These are phyloP conservation scores for Pyrgus malvae DNA, from an alignment of 2,888 invertebrate genomes.

Conservation along the genomic window DNA sequence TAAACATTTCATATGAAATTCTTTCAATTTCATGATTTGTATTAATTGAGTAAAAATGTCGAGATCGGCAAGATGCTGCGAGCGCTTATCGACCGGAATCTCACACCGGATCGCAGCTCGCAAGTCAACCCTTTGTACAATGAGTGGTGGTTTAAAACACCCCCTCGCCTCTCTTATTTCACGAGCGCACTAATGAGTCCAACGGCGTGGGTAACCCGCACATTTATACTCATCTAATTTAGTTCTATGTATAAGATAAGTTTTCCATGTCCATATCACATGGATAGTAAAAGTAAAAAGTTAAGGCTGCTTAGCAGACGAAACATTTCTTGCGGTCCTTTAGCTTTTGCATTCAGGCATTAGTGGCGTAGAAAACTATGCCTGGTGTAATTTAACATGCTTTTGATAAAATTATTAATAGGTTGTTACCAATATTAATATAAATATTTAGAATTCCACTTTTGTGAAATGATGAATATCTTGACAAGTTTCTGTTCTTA, in stretches of 20 bases:
- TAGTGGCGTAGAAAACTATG: no score
- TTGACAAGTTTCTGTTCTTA: not conserved
- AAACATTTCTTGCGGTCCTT: no score
- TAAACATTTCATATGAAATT: no score
- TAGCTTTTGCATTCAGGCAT: no score
- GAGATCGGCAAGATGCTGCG: constrained; percentile 9
- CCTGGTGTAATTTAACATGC: no score
- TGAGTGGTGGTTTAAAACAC: constrained; percentile 41
- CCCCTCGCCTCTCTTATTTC: constrained; percentile 45
- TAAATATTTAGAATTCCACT: not conserved
- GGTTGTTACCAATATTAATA: not conserved
- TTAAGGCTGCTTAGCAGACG: no score
- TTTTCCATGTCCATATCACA: no score
- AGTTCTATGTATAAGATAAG: no score
- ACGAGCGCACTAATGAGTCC: constrained; percentile 39
- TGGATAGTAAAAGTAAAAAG: no score
- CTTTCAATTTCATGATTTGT: no score
- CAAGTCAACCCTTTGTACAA: constrained; percentile 53
- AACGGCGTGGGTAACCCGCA: constrained; percentile 20
- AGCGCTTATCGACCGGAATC: constrained; percentile 54
- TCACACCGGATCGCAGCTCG: constrained; percentile 45
- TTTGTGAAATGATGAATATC: not conserved
- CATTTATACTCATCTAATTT: not conserved
- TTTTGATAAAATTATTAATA: no score
- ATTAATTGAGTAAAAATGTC: not conserved